These are phyloP conservation scores for Drosophila stalkeri DNA, from an alignment of 2,888 invertebrate species.

Conservation along the genomic window DNA sequence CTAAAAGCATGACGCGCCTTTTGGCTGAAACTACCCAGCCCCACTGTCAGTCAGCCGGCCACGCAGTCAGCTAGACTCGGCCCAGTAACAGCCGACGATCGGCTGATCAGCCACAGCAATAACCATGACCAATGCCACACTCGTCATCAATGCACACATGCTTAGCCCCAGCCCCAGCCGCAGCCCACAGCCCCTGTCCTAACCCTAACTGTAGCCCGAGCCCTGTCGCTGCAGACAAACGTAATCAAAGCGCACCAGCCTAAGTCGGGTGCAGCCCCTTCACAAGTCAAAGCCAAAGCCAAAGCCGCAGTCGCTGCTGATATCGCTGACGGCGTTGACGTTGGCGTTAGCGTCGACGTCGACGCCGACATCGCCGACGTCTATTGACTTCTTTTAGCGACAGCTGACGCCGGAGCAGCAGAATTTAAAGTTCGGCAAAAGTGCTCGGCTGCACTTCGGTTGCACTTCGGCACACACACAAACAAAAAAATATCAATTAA, in stretches of 20 bases:
- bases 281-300: slow-evolving; percentile 1
- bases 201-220: background rate
- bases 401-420: slow-evolving; percentile 23
- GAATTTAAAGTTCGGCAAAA: slow-evolving; percentile 57
- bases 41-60: background rate
- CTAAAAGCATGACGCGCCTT: slow-evolving; percentile 51
- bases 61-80: background rate
- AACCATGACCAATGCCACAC: slow-evolving; percentile 63
- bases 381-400: slow-evolving; percentile 30
- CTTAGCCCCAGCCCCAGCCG: slow-evolving; percentile 22
- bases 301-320: slow-evolving; percentile 7
- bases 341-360: background rate
- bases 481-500: slow-evolving; percentile 45
- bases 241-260: slow-evolving; percentile 59
- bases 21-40: slow-evolving; percentile 10
- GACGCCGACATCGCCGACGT: background rate
- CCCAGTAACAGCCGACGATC: slow-evolving; percentile 24
- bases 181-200: background rate
- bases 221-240: background rate
- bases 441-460: slow-evolving; percentile 49
- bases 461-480: slow-evolving; percentile 45
- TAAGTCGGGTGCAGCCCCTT: slow-evolving; percentile 38
- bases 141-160: slow-evolving; percentile 37
- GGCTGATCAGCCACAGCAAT: slow-evolving; percentile 65
- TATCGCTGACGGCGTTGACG: slow-evolving; percentile 5